phyloP scores from a whole-genome alignment of 2,113 vertebrate genomes.

The Emydura subglobosa region DNA sequence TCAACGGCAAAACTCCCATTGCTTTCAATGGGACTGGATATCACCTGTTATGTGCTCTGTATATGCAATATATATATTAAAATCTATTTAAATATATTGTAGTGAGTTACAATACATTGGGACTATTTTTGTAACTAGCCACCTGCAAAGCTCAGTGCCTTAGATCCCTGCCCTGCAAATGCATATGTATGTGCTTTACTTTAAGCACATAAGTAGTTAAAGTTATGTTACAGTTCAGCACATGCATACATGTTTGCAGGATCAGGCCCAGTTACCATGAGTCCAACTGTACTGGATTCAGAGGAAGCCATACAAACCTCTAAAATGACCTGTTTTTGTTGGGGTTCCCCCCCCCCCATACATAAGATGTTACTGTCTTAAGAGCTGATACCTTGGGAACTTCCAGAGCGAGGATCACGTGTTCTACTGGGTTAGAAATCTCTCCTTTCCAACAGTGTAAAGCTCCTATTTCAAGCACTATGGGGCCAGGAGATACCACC shows the following conservation, averaged over 20 bases:
- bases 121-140: rapidly evolving
- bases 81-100: rapidly evolving
- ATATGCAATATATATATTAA: rapidly evolving
- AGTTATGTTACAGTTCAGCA: not conserved
- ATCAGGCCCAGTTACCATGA: not conserved
- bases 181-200: not conserved
- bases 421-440: not conserved
- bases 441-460: not conserved
- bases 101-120: rapidly evolving
- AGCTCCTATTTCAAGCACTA: not conserved
- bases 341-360: not conserved
- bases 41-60: not conserved
- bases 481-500: not conserved
- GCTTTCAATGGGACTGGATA: not conserved
- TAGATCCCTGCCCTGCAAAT: not conserved
- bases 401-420: not conserved
- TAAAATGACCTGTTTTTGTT: not conserved
- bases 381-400: not conserved
- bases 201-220: not conserved
- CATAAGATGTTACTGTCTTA: not conserved
- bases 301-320: not conserved
- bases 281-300: not conserved
- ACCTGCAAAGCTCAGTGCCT: not conserved
- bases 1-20: not conserved
- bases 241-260: not conserved